Conservation (phyloP, 2,888 invertebrate species). For the Crepidodera aurea region DNA sequence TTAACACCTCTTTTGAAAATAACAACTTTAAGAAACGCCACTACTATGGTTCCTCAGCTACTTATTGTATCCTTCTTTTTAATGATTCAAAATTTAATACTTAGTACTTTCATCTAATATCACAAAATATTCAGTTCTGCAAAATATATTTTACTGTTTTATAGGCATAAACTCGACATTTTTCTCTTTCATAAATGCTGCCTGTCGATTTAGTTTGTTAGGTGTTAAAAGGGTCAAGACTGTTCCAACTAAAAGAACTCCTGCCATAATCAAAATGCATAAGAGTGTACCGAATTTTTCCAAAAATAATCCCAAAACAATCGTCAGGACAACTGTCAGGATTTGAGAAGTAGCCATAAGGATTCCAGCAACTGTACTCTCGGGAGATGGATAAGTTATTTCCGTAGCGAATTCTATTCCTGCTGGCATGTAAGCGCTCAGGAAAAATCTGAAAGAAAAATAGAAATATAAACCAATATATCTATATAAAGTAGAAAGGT, state of each 20-base stretch:
- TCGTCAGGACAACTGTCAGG: conserved; percentile 44
- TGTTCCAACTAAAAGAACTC: conserved; percentile 43
- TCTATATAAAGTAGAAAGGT: too few relatives aligned
- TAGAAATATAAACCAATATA: background rate
- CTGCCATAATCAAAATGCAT: conserved; percentile 41
- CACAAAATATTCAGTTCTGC: background rate
- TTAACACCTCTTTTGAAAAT: too few relatives aligned
- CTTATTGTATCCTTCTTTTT: too few relatives aligned
- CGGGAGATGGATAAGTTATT: conserved; percentile 49
- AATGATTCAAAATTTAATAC: too few relatives aligned
- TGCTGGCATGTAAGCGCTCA: conserved; percentile 50
- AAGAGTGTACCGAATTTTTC: conserved; percentile 45
- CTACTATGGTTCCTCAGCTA: too few relatives aligned
- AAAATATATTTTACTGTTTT: background rate
- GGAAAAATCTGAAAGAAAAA: conserved; percentile 46
- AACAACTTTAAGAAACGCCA: too few relatives aligned
- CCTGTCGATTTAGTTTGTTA: conserved; percentile 46
- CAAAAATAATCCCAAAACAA: conserved; percentile 41
- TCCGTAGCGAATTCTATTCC: conserved; percentile 52
- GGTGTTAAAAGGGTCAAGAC: conserved; percentile 46
- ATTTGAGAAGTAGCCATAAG: conserved; percentile 47
- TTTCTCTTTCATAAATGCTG: conserved; percentile 43
- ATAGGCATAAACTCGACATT: conserved; percentile 32
- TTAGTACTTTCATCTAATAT: too few relatives aligned
- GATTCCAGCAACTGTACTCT: conserved; percentile 50